These are phyloP conservation scores for Anhinga rufa DNA, from an alignment of 2,113 vertebrate genomes.

Conservation along the genomic window DNA sequence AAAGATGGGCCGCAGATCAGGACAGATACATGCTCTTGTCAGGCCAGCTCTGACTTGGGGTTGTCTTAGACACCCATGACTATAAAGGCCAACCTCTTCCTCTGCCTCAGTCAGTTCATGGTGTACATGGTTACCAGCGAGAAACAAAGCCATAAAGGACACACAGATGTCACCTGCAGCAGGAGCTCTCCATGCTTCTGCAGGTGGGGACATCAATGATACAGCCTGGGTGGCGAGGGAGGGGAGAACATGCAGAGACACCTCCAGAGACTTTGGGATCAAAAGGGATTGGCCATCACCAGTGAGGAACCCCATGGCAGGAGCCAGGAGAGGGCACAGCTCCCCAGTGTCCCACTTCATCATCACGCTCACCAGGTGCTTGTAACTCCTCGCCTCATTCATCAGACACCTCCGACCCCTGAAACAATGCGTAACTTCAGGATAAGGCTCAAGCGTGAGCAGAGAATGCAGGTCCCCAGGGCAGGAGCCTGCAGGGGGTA, in stretches of 20 bases:
- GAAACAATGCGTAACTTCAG: rapidly evolving
- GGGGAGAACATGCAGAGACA: rapidly evolving
- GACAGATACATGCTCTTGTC: not conserved
- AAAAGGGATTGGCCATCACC: not conserved
- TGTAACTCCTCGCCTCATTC: not conserved
- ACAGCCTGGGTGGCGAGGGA: not conserved
- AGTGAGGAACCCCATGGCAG: rapidly evolving
- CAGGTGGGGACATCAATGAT: not conserved
- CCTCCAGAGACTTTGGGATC: not conserved
- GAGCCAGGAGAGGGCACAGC: not conserved
- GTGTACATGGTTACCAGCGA: not conserved
- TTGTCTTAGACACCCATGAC: not conserved
- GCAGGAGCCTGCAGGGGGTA: not conserved
- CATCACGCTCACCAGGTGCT: not conserved
- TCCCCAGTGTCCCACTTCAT: not conserved
- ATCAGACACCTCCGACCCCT: not conserved
- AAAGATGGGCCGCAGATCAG: not conserved
- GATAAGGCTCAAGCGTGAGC: not conserved
- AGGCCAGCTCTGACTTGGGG: not conserved
- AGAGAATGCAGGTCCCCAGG: not conserved
- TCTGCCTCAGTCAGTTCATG: not conserved
- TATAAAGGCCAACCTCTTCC: not conserved
- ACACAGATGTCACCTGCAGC: not conserved
- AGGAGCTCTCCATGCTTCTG: not conserved
- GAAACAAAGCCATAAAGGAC: not conserved